Conservation (phyloP, 2,888 invertebrate genomes). For the Papilio demoleus region DNA sequence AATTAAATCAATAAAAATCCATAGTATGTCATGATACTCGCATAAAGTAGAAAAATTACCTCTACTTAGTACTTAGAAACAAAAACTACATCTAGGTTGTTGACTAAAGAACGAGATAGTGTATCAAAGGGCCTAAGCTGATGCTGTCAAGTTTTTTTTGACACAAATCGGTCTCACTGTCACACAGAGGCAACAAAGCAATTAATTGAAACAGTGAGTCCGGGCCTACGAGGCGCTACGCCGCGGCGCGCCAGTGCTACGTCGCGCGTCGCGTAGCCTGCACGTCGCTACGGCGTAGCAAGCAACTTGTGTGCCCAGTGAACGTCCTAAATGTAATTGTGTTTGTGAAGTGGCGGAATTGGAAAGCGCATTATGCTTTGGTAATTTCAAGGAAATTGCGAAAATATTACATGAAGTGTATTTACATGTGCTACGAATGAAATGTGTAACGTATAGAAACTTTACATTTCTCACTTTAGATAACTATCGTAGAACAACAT, state of each 20-base stretch:
- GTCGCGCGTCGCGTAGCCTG: constrained; percentile 73
- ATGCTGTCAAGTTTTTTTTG: constrained; percentile 37
- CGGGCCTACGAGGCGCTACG: constrained; percentile 52
- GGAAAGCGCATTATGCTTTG: constrained; percentile 59
- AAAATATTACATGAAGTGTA: constrained; percentile 22
- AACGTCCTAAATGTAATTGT: constrained; percentile 68
- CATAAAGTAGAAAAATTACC: background rate
- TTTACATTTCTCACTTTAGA: constrained; percentile 17
- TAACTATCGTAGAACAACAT: constrained; percentile 16
- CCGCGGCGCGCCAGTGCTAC: constrained; percentile 76
- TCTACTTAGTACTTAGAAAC: background rate
- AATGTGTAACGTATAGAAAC: constrained; percentile 18
- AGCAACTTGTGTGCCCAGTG: constrained; percentile 55
- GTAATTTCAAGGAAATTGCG: constrained; percentile 34
- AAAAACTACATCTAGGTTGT: background rate
- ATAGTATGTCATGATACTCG: background rate
- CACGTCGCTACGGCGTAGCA: constrained; percentile 70
- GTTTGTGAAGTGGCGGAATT: constrained; percentile 56
- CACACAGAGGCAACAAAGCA: constrained; percentile 73
- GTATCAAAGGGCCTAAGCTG: constrained; percentile 29
- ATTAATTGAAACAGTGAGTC: constrained; percentile 74
- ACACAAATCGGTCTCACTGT: constrained; percentile 57
- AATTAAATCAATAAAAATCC: background rate
- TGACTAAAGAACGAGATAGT: constrained; percentile 19
- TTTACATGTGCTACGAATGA: constrained; percentile 37